Base-by-base conservation (phyloP, 2,888 invertebrate species). In the Apamea monoglypha region DNA sequence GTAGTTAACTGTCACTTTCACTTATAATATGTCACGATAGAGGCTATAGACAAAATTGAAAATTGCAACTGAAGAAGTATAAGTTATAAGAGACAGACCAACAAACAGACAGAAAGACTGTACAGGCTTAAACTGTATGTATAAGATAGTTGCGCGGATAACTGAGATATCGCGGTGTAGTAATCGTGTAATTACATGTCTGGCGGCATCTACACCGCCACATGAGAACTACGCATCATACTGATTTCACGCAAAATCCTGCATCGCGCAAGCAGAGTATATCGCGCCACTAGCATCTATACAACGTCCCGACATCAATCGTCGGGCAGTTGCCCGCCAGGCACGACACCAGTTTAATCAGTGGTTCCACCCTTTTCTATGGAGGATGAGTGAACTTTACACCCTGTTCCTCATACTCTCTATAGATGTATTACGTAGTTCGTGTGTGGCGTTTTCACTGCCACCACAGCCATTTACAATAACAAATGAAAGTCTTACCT, bases 401-500 rank as follows among this genome's bases (percentile, higher is more conserved):
- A 40, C 40, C 40, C 40, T 40, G 40, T 40, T 7, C 40, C 40
- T 40, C 0, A 40, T 40, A 40, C 40, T 40, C 40, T 40, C 40
- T 40, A 40, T 40, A 40, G 6, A 40, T 40, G 7, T 40, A 40
- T 40, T 40, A 40, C 10, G n/a, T 67, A n/a, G 18, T 68, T 47
- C 21, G n/a, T 21, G 5, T 47, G 29, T 67, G 44, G 18, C n/a
- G 6, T 29, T 50, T 14, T 50, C 14, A 7, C 69, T 29, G 29
- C 21, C 21, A 21, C 21, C 14, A 47, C 21, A 29, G 2, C 29
- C 21, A 32, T 21, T 29, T 16, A 70, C 16, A 32, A 32, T 7
- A 25, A 40, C 6, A 53, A 40, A n/a, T 50, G 70, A 81, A 61
- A 68, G 44, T 29, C 78, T 86, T 88, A 94, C 94, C 91, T 89